These are phyloP conservation scores for Euplexia lucipara DNA, from an alignment of 2,888 invertebrate genomes.

Conservation along the genomic window DNA sequence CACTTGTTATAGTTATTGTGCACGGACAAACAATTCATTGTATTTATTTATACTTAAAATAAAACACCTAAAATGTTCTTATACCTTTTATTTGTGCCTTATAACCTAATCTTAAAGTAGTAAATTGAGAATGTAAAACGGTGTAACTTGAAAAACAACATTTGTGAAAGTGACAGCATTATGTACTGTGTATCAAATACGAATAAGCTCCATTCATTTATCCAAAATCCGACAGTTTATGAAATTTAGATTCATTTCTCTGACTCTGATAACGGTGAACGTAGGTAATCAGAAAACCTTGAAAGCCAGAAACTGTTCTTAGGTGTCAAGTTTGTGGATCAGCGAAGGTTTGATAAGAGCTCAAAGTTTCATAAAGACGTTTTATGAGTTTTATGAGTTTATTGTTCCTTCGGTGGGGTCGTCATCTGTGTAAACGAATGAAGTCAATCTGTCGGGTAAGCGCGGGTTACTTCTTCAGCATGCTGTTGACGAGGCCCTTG, in stretches of 20 bases:
- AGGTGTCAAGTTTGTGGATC: not conserved
- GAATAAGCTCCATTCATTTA: constrained; percentile 52
- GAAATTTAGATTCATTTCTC: not conserved
- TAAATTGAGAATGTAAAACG: constrained; percentile 68
- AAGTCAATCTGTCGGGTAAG: constrained; percentile 22
- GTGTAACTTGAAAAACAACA: constrained; percentile 68
- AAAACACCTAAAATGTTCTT: constrained; percentile 38
- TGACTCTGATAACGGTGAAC: not conserved
- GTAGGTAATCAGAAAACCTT: constrained; percentile 2
- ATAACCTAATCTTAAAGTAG: constrained; percentile 69
- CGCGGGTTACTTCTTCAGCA: constrained; percentile 82
- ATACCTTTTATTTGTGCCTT: constrained; percentile 81
- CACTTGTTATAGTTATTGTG: no score
- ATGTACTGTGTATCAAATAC: constrained; percentile 50
- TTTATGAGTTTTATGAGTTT: constrained; percentile 6
- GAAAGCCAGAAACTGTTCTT: not conserved
- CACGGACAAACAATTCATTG: not conserved
- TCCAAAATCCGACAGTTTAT: constrained; percentile 2
- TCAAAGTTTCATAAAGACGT: not conserved
- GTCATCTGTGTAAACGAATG: constrained; percentile 55
- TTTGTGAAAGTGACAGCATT: constrained; percentile 65
- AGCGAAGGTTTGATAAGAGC: constrained; percentile 17
- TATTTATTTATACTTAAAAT: constrained; percentile 20
- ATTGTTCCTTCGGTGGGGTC: constrained; percentile 12
- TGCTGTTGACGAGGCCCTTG: constrained; percentile 85